Evolutionary conservation across 2,113 vertebrate species (phyloP), one percentile per base, ranked within the genome.

Genomic region (Labrus mixtus): DNA sequence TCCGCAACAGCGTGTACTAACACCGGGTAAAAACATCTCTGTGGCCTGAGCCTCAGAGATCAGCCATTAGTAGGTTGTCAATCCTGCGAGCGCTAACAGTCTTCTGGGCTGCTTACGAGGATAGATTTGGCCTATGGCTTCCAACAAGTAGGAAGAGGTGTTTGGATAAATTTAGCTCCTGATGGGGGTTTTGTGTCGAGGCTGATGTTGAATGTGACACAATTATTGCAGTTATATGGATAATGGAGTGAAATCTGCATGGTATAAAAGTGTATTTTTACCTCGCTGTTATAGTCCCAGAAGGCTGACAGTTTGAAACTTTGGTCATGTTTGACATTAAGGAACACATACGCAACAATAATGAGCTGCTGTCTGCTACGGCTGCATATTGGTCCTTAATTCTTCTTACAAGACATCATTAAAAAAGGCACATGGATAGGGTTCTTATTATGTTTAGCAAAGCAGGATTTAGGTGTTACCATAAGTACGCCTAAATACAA

Each of bases 21-120:
- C 89, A 90, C 80, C 33, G 61, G 79, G 80, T 73, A 81, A 79
- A 81, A 87, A 83, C 77, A 89, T 88, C 86, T 89, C 81, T 73
- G 72, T 79, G 80, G 85, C 81, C 70, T 60, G 65, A 76, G 84
- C 85, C 87, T 86, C 23, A 84, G 87, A 92, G 87, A 91, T 86
- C 86, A 84, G 79, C 83, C 91, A 93, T 93, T 92, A 94, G 87
- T 82, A 86, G 89, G 70, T 75, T 92, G 94, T 93, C 93, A 92
- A 85, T 88, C 78, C 79, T 64, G 87, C 63, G 20, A 76, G 82
- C 46, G 56, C 69, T 83, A 86, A 79, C 79, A 82, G 81, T 76
- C 74, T 89, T 88, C 68, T 79, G 68, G 85, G 87, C 74, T 82
- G 67, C 70, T 71, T 71, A 39, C 79, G 79, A 85, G 77, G 81